These are phyloP conservation scores for Vireo altiloquus DNA, from an alignment of 2,113 vertebrate species.

Conservation along the genomic window DNA sequence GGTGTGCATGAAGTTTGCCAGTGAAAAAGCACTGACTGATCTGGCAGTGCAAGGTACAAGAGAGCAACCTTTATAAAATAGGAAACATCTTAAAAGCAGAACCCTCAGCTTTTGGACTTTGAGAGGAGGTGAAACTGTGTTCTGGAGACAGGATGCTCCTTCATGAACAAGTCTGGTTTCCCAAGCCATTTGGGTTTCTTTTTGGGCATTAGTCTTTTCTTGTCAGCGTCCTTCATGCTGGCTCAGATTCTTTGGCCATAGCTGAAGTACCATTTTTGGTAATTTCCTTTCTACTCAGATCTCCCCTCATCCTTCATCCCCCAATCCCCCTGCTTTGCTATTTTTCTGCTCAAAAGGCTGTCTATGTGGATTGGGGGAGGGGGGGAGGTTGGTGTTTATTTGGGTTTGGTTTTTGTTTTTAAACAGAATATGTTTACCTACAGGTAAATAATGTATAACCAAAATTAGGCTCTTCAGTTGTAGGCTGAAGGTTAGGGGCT, in stretches of 20 bases:
- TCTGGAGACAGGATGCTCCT: neutral
- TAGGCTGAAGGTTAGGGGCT: no score
- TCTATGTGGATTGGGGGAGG: fast-evolving
- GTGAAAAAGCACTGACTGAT: neutral
- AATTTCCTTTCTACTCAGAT: neutral
- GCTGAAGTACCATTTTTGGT: neutral
- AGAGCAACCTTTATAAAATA: neutral
- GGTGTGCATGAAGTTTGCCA: fast-evolving
- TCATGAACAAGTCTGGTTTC: neutral
- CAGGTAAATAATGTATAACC: neutral
- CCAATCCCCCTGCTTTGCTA: no score
- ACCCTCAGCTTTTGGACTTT: neutral
- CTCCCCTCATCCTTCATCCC: neutral
- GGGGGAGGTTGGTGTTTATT: neutral
- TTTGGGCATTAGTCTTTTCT: neutral
- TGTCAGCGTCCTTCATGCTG: neutral
- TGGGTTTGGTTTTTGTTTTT: neutral
- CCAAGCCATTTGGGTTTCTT: neutral
- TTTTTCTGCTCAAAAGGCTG: neutral
- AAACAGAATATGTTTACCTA: neutral
- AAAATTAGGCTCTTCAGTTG: neutral
- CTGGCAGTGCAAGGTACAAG: neutral
- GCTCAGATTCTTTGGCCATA: neutral
- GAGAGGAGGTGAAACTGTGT: neutral
- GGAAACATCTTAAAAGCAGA: neutral